Base-by-base conservation (phyloP, 2,888 invertebrate species). In the Campaea margaritaria region DNA sequence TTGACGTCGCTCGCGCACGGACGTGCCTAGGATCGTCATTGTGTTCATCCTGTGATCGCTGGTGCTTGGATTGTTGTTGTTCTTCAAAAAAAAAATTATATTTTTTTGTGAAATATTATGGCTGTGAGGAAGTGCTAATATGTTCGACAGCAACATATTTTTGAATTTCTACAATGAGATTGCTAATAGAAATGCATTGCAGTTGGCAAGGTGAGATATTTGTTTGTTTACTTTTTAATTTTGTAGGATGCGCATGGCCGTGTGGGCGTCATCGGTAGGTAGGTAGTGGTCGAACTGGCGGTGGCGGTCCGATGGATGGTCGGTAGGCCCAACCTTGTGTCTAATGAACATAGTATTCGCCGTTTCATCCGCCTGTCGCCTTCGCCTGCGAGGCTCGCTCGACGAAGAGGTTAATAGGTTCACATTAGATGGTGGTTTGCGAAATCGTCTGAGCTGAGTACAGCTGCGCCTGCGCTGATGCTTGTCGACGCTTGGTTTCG, bases 341-440 rank as follows among this genome's bases (percentile, higher is more conserved):
- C 85, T 90, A 91, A 91, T 91, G 91, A 91, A 87, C 87, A 86
- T 85, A 82, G 83, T 83, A 78, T 80, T 84, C 83, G 82, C 81
- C 83, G 86, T 85, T 82, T 87, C 88, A 86, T 87, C 90, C 90
- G 89, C 87, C 89, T 87, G 86, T 91, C 89, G 91, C 91, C 91
- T 91, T 89, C 89, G 89, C 83, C 85, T 84, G 79, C 77, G 89
- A 87, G 88, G 83, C 88, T 89, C 86, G 82, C 83, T 84, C 82
- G 76, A 66, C 82, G 83, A 85, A 91, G 91, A 92, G 92, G 92
- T 92, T 92, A 92, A 92, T 92, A 92, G 91, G 92, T 91, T 92
- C 92, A 92, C 89, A 90, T 91, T 90, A 92, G 91, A 91, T 87
- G 91, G 81, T 87, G 85, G 87, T 86, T 92, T 91, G 90, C 91